These are phyloP conservation scores for Nannobrachium achirus DNA, from an alignment of 2,113 vertebrate genomes.

Conservation along the genomic window DNA sequence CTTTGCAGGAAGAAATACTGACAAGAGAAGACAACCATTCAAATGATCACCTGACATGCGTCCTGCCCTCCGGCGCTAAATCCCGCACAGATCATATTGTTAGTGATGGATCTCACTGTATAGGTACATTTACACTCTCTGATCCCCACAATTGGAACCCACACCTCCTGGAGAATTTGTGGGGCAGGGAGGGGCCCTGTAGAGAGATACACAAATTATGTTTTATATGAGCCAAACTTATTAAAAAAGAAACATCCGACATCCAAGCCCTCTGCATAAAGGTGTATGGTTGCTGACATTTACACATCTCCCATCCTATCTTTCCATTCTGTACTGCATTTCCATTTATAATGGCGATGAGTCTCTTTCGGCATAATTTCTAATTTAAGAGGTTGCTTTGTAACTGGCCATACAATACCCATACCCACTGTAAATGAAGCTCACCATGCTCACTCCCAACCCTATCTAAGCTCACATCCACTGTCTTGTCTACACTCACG, in stretches of 20 bases:
- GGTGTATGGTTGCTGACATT: too few relatives aligned
- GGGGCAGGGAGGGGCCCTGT: conserved; percentile 31
- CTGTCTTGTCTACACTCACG: conserved; percentile 54
- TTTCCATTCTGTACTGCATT: too few relatives aligned
- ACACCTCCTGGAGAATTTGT: conserved; percentile 65
- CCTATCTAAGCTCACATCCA: too few relatives aligned
- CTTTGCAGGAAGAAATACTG: background rate
- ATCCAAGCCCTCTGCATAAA: background rate
- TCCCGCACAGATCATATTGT: conserved; percentile 84
- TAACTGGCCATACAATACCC: too few relatives aligned
- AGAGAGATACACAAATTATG: conserved; percentile 1
- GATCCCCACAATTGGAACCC: conserved; percentile 67
- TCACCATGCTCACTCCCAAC: too few relatives aligned
- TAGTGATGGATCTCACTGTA: conserved; percentile 39
- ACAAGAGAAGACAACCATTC: background rate
- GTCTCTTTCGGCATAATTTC: too few relatives aligned
- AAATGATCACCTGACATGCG: conserved; percentile 66
- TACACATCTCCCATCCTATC: too few relatives aligned
- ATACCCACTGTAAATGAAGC: too few relatives aligned
- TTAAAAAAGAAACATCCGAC: background rate
- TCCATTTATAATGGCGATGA: too few relatives aligned
- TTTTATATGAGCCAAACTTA: background rate
- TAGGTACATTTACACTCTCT: conserved; percentile 63
- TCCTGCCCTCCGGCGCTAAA: conserved; percentile 71
- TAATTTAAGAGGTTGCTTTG: too few relatives aligned